Conservation (phyloP, 1,140 invertebrate genomes). For the Spodoptera litura region DNA sequence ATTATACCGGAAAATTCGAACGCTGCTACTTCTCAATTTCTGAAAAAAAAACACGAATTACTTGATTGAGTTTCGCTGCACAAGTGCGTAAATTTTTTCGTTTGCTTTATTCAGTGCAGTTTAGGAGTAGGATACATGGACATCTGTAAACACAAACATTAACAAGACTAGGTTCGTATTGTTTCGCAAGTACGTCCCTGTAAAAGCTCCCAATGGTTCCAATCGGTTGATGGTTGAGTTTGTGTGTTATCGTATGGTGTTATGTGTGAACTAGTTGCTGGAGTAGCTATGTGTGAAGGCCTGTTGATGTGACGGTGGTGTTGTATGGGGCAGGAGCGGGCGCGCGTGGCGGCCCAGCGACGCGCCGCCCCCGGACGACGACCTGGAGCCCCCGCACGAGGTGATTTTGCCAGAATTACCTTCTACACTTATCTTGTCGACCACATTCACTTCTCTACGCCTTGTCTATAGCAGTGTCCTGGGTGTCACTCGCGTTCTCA, state of each 20-base stretch:
- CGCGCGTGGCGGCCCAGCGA: slow-evolving; percentile 77
- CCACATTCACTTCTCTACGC: slow-evolving; percentile 74
- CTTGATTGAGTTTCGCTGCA: slow-evolving; percentile 3
- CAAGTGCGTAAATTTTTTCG: neutral
- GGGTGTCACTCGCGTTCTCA: slow-evolving; percentile 72
- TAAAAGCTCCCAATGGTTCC: neutral
- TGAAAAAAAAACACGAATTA: neutral
- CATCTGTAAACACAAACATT: slow-evolving; percentile 16
- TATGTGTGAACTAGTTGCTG: slow-evolving; percentile 40
- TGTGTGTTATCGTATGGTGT: slow-evolving; percentile 33
- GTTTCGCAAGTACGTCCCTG: neutral
- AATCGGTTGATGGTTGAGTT: slow-evolving; percentile 32
- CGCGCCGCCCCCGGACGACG: slow-evolving; percentile 75
- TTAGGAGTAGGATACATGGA: slow-evolving; percentile 6
- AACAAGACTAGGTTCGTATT: neutral
- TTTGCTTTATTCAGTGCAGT: neutral
- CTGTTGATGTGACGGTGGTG: slow-evolving; percentile 65
- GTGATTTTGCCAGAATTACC: slow-evolving; percentile 86
- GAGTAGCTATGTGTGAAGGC: slow-evolving; percentile 37
- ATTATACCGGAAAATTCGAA: neutral
- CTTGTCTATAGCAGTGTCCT: slow-evolving; percentile 72
- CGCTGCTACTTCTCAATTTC: no score
- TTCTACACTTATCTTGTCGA: slow-evolving; percentile 72
- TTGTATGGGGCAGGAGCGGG: slow-evolving; percentile 83
- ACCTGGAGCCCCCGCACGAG: slow-evolving; percentile 79